phyloP scores from a whole-genome alignment of 1,140 invertebrate genomes.

The Conus betulinus region DNA sequence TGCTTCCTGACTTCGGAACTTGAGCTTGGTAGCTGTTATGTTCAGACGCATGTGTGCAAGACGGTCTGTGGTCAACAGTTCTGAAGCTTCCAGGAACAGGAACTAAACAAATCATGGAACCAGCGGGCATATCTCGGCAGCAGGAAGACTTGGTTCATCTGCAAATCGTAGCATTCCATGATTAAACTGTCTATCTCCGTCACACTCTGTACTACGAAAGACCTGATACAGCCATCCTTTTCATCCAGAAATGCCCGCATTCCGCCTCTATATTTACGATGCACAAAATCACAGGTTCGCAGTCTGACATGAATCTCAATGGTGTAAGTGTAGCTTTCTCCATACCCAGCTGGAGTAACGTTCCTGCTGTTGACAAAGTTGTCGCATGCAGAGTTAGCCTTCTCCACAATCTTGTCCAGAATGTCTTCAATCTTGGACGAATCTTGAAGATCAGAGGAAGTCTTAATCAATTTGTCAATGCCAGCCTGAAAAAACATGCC shows the following conservation, averaged over 20 bases:
- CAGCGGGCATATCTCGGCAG: slow-evolving; percentile 28
- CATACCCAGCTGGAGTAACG: slow-evolving; percentile 23
- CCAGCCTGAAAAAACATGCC: slow-evolving; percentile 41
- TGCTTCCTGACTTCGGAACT: slow-evolving; percentile 25
- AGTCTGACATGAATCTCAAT: slow-evolving; percentile 45
- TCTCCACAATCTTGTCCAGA: slow-evolving; percentile 5
- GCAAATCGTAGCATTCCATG: slow-evolving; percentile 45
- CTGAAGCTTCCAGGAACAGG: background rate
- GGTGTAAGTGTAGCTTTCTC: slow-evolving; percentile 41
- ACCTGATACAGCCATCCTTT: slow-evolving; percentile 7
- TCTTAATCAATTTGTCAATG: background rate
- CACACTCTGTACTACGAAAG: slow-evolving; percentile 25
- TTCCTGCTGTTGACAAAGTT: slow-evolving; percentile 36
- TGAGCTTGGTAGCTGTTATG: slow-evolving; percentile 41
- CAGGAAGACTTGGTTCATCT: background rate
- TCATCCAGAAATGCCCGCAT: slow-evolving; percentile 11
- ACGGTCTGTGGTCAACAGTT: slow-evolving; percentile 13
- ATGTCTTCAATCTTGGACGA: background rate
- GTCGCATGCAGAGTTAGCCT: slow-evolving; percentile 37
- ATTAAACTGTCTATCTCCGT: slow-evolving; percentile 42
- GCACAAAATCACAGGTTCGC: slow-evolving; percentile 40
- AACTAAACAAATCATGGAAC: slow-evolving; percentile 42
- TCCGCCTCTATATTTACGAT: slow-evolving; percentile 6
- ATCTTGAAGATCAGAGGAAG: background rate
- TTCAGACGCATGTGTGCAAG: slow-evolving; percentile 34